Base-by-base conservation (phyloP, 64 coral and sea anemone species). In the Orbicella faveolata region DNA sequence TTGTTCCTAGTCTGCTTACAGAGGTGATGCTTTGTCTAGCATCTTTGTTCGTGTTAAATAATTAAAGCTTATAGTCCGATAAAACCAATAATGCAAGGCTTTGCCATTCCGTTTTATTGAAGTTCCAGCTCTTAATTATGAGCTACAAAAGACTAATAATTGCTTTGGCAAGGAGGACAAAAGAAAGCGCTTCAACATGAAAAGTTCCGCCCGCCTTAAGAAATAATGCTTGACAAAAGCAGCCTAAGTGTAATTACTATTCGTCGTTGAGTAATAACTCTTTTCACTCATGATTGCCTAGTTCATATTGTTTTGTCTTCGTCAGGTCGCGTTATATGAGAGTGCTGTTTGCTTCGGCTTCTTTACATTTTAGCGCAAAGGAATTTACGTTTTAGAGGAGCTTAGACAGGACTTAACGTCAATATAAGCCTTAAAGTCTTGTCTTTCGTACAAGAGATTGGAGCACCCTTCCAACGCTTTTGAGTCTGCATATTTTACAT, bases 31-130 rank as follows among this genome's bases (percentile, higher is more conserved):
- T 68, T 68, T 68, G 65, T 68, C 18, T 68, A 20, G 65, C 65
- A 68, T 21, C 65, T 68, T 68, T 20, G 37, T 16, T 6, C 55
- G 18, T 66, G 11, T 64, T 84, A 21, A 84, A 69, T 66, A 84
- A 41, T 68, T 70, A 84, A 84, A 69, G 61, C 63, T 37, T n/a
- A 68, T 68, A 21, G 34, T 36, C 63, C 10, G 48, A 84, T 63
- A 84, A 84, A 70, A 48, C 64, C 35, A 36, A 84, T 68, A 84
- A 84, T 69, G 63, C 0, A 11, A 48, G 19, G 62, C 81, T 84
- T 84, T 21, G 36, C 20, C 9, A 59, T 23, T 62, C 36, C 81
- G 3, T 84, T 70, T 62, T 65, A 83, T 65, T 83, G 80, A 17
- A 83, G 59, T 65, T 83, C 8, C 59, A 37, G 34, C 57, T 66